Evolutionary conservation across 2,113 vertebrate genomes (phyloP).

Genomic region (Rhodinocichla rosea): DNA sequence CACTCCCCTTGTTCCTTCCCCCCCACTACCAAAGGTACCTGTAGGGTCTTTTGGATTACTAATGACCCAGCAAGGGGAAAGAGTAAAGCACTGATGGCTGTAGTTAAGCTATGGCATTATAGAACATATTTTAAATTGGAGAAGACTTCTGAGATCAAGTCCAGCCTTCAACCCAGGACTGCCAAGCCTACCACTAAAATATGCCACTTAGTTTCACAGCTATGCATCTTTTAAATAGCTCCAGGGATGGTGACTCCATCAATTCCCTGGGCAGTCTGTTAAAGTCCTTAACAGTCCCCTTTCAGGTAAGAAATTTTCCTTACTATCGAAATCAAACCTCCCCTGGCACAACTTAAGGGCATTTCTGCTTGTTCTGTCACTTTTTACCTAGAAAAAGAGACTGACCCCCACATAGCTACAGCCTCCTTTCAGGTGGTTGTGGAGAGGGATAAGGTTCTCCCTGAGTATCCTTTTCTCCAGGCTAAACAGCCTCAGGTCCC

Average conservation of each 20-base stretch:
- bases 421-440: not conserved
- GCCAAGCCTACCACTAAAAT: not conserved
- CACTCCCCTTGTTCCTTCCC: accelerated
- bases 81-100: not conserved
- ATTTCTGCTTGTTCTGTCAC: not conserved
- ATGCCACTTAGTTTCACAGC: not conserved
- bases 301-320: not conserved
- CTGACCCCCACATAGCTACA: accelerated
- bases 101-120: not conserved
- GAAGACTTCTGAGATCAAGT: not conserved
- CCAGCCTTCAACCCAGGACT: not conserved
- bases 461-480: not conserved
- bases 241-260: not conserved
- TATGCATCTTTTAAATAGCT: not conserved
- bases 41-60: accelerated
- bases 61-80: not conserved
- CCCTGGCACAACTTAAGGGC: not conserved
- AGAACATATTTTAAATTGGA: not conserved
- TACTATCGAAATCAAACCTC: not conserved
- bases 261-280: not conserved
- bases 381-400: not conserved
- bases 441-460: not conserved
- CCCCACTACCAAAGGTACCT: accelerated
- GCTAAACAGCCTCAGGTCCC: not conserved
- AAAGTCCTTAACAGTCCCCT: not conserved